phyloP scores from a whole-genome alignment of 2,888 invertebrate genomes.

The Apamea monoglypha region DNA sequence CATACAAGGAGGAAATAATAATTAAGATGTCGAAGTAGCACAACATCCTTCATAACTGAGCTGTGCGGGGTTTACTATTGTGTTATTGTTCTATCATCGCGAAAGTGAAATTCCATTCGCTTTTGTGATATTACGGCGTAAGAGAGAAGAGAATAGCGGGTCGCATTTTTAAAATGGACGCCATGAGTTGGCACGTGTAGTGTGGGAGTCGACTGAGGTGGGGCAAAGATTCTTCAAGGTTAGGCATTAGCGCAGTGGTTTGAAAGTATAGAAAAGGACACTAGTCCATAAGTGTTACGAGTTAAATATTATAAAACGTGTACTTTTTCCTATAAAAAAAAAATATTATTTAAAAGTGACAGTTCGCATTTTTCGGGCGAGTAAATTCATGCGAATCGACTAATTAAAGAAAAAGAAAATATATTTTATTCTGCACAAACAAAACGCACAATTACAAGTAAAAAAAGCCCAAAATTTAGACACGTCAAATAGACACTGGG shows the following conservation, averaged over 20 bases:
- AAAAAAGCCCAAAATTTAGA: not conserved
- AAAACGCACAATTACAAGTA: too few relatives aligned
- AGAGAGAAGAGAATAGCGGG: constrained; percentile 28
- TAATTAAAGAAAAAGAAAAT: too few relatives aligned
- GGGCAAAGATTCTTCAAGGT: not conserved
- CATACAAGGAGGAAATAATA: constrained; percentile 35
- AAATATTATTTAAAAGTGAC: too few relatives aligned
- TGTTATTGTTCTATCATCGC: constrained; percentile 61
- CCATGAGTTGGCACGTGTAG: too few relatives aligned
- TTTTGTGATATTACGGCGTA: constrained; percentile 35
- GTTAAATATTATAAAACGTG: too few relatives aligned
- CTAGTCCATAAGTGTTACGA: too few relatives aligned
- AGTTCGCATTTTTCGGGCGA: too few relatives aligned
- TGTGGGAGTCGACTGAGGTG: not conserved
- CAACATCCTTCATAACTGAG: constrained; percentile 50
- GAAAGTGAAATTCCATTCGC: constrained; percentile 68
- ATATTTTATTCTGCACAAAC: too few relatives aligned
- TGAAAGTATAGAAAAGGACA: too few relatives aligned
- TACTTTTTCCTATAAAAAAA: too few relatives aligned
- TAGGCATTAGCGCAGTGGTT: too few relatives aligned
- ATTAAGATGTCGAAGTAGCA: constrained; percentile 42
- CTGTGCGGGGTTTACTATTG: constrained; percentile 49
- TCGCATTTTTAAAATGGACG: not conserved
- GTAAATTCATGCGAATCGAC: too few relatives aligned
- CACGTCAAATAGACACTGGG: not conserved